Base-by-base conservation (phyloP, 2,888 invertebrate species). In the Osmoderma eremita region DNA sequence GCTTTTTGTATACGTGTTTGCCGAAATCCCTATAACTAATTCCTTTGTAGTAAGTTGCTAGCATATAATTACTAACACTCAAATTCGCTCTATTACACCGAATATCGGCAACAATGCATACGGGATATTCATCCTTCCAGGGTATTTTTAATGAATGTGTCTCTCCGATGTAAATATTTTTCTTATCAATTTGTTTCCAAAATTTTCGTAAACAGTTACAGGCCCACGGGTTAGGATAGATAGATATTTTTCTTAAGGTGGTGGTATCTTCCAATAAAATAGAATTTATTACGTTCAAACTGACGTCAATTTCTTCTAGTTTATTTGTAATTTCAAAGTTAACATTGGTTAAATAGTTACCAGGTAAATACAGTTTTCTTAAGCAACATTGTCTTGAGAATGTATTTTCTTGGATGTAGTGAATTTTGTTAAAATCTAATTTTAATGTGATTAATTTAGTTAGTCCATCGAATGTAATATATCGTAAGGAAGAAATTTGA, bases 231-330 rank as follows among this genome's bases (percentile, higher is more conserved):
- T 51, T 51, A 1, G 50, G 50, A 51, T 24, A 30, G 1, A 51
- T 53, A 17, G 45, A 24, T 30, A 58, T 22, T 5, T 30, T 22
- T 15, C 17, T 45, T 12, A 58, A 58, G 4, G 8, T 45, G 4
- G 24, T 24, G 1, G 10, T 15, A 17, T 24, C 12, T 15, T 42
- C 13, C 12, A 58, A 10, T 6, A 30, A 2, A 4, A 45, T 45
- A 8, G 58, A 58, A 30, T 15, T 18, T 58, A 58, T 58, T n/a
- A 13, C 13, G 15, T 58, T 58, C 24, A 58, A 58, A 10, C 58
- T 45, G 0, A 45, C 42, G 15, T 58, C 58, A 1, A 58, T 1
- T 15, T 58, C 5, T 10, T 12, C 42, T 15, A 58, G 39, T 24
- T 45, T 13, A 10, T 58, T 42, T 2, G 22, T 42, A 13, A 30